Evolutionary conservation across 1,140 invertebrate genomes (phyloP).

Genomic region (Phocides pigmalion): DNA sequence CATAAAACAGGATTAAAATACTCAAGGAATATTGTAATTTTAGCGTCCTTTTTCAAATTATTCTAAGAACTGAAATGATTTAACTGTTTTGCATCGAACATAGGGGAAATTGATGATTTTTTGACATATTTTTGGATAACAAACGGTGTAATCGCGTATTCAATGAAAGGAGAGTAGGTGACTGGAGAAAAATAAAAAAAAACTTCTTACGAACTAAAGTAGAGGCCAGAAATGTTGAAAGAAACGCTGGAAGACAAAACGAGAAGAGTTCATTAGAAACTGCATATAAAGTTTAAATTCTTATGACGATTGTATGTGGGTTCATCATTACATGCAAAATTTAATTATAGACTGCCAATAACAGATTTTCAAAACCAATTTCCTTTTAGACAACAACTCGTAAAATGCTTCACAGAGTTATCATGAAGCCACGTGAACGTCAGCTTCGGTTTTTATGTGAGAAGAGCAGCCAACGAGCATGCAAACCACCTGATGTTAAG

Average conservation of each 20-base stretch:
- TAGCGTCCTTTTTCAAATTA: too few relatives aligned
- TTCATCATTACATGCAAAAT: slow-evolving; percentile 15
- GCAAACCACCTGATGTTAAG: too few relatives aligned
- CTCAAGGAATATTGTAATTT: too few relatives aligned
- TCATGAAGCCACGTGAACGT: too few relatives aligned
- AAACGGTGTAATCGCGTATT: slow-evolving; percentile 23
- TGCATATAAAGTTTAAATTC: slow-evolving; percentile 5
- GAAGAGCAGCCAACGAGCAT: too few relatives aligned
- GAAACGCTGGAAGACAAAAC: slow-evolving; percentile 81
- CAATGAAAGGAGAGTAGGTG: slow-evolving; percentile 37
- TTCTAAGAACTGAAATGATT: too few relatives aligned
- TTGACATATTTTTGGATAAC: background rate
- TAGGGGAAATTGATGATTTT: background rate
- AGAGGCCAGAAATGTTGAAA: slow-evolving; percentile 83
- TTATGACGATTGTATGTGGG: background rate
- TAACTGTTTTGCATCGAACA: too few relatives aligned
- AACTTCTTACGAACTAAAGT: slow-evolving; percentile 83
- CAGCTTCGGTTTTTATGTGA: too few relatives aligned
- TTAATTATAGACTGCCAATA: slow-evolving; percentile 15
- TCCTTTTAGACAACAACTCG: too few relatives aligned
- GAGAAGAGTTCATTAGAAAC: slow-evolving; percentile 49
- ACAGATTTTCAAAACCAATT: too few relatives aligned
- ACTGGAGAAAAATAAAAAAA: slow-evolving; percentile 64
- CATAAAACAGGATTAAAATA: too few relatives aligned
- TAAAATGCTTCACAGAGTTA: too few relatives aligned